These are phyloP conservation scores for Astur gentilis DNA, from an alignment of 2,113 vertebrate species.

Conservation along the genomic window DNA sequence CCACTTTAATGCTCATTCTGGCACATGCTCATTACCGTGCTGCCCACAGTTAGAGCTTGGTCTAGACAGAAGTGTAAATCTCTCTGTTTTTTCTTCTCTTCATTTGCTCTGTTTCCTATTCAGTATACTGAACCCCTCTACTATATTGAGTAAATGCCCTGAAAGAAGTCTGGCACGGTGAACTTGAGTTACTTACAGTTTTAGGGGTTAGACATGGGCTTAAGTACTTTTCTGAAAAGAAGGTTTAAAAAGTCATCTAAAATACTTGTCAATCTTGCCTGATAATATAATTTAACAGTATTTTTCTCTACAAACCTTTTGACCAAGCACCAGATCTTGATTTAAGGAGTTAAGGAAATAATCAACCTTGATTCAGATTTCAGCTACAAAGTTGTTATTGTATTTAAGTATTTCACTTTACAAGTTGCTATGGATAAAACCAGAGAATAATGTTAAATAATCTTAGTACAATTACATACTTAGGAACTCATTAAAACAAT, in stretches of 20 bases:
- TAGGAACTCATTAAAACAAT: neutral
- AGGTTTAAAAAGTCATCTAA: neutral
- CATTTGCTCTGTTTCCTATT: neutral
- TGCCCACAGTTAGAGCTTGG: neutral
- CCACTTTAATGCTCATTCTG: neutral
- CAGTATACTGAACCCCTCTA: neutral
- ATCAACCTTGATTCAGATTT: neutral
- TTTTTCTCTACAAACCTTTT: neutral
- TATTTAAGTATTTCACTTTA: neutral
- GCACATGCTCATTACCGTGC: neutral
- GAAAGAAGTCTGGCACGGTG: neutral
- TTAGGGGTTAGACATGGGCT: neutral
- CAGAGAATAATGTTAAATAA: neutral
- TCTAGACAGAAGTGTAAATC: neutral
- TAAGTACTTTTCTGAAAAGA: neutral
- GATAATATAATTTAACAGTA: neutral
- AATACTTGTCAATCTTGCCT: neutral
- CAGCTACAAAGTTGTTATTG: neutral
- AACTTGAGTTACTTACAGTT: neutral
- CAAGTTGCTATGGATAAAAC: neutral
- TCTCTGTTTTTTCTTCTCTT: neutral
- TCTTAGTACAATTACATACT: neutral
- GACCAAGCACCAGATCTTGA: neutral
- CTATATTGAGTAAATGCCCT: neutral
- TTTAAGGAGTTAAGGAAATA: neutral